These are phyloP conservation scores for Sphaeridia pumilis DNA, from an alignment of 2,888 invertebrate genomes.

Conservation along the genomic window DNA sequence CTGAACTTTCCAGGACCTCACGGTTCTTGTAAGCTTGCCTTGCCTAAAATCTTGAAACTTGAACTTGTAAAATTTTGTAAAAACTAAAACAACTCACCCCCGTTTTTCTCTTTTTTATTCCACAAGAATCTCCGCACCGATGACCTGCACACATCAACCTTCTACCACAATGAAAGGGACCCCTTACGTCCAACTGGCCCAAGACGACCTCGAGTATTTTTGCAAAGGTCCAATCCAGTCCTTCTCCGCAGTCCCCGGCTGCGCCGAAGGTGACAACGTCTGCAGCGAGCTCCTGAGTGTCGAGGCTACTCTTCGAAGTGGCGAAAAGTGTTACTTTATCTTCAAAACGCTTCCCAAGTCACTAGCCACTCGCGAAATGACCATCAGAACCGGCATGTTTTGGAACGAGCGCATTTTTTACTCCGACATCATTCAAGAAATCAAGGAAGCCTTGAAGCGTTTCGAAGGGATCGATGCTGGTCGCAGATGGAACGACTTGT, in stretches of 20 bases:
- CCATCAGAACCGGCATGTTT: background rate
- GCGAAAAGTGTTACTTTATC: background rate
- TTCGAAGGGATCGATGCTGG: background rate
- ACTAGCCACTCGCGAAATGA: background rate
- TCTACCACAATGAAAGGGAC: too few species aligned
- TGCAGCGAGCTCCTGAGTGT: background rate
- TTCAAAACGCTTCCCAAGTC: background rate
- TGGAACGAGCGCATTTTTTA: background rate
- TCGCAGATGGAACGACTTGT: conserved; percentile 10
- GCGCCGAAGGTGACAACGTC: background rate
- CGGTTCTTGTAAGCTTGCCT: too few species aligned
- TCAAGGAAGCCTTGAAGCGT: background rate
- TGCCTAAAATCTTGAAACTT: too few species aligned
- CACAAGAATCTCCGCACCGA: too few species aligned
- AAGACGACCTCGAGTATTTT: too few species aligned
- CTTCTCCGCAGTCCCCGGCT: background rate
- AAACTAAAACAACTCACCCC: too few species aligned
- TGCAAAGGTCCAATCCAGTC: background rate
- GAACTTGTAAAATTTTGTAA: too few species aligned
- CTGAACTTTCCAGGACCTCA: too few species aligned
- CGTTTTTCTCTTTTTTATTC: too few species aligned
- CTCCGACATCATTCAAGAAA: background rate
- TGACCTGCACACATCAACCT: too few species aligned
- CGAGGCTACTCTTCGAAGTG: background rate
- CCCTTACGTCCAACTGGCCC: too few species aligned